Evolutionary conservation across 1,140 invertebrate species (phyloP), one percentile per base, ranked within the genome.

Genomic region (Drosophila busckii): DNA sequence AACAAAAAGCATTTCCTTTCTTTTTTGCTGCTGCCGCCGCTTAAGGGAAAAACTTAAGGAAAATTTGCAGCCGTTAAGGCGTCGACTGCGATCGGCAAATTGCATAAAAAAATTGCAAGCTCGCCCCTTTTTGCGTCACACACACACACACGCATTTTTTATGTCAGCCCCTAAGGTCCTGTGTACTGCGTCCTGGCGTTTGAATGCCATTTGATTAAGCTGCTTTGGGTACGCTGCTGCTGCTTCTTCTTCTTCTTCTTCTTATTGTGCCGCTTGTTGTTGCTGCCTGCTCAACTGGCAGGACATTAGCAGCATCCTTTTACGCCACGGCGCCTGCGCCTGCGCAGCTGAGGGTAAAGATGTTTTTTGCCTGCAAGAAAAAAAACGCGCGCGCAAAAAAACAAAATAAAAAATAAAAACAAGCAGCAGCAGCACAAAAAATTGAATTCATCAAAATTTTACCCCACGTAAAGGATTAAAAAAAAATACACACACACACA

Each of bases 301-400:
- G 73, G 76, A 82, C 75, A 82, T 82, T 83, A 83, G 76, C 75
- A 82, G 75, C 75, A 82, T 82, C 75, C 75, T 82, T 82, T 82
- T 80, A 80, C 75, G 65, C 52, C 45, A 53, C 32, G 23, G 62
- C 63, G 63, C 53, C 70, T 64, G 73, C 75, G 75, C 75, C 66
- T 66, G 69, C 73, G 73, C 73, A 76, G 70, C 70, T 58, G 71
- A 44, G 58, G 63, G 52, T 63, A 80, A 56, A 9, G 3, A n/a
- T n/a, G n/a, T n/a, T n/a, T n/a, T n/a, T n/a, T 35, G 54, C 38
- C 40, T 56, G 52, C 59, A 54, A 48, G 58, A 55, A 78, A 54
- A 48, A 50, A 55, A 78, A 78, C 55, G 73, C 63, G 73, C 73
- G 73, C 73, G 68, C 73, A 80, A 78, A 78, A 78, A 73, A 66